Evolutionary conservation across 2,888 invertebrate genomes (phyloP).

Genomic region (Gasteruption jaculator): DNA sequence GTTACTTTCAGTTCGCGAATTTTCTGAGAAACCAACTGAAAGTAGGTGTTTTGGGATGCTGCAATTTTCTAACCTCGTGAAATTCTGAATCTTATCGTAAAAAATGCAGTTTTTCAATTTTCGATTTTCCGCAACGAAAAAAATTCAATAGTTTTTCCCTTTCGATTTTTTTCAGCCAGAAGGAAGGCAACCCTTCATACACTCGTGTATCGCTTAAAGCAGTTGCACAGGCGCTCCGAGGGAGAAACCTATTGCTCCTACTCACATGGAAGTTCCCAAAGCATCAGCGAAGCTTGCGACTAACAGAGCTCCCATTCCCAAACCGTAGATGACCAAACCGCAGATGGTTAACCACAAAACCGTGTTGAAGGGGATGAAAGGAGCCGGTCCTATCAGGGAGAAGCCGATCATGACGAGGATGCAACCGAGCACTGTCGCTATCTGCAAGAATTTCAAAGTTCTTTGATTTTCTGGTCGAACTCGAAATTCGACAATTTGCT

Average conservation of each 20-base stretch:
- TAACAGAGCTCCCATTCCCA: conserved; percentile 79
- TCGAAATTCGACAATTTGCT: neutral
- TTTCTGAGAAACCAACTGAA: too few species aligned
- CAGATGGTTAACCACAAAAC: conserved; percentile 64
- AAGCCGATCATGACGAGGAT: conserved; percentile 66
- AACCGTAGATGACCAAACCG: conserved; percentile 73
- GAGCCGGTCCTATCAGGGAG: conserved; percentile 74
- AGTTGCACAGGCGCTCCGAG: too few species aligned
- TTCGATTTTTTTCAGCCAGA: too few species aligned
- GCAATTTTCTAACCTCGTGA: too few species aligned
- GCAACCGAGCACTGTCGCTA: conserved; percentile 66
- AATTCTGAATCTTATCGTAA: too few species aligned
- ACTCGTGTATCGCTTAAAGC: too few species aligned
- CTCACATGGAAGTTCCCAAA: conserved; percentile 75
- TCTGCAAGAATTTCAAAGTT: conserved; percentile 37
- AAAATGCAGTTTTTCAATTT: too few species aligned
- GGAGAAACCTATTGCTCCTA: conserved; percentile 27
- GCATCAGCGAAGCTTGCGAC: conserved; percentile 86
- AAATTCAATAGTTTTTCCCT: too few species aligned
- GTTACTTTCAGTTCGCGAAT: too few species aligned
- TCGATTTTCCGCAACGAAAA: too few species aligned
- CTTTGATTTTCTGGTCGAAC: neutral
- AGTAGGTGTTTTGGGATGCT: too few species aligned
- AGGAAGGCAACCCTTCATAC: too few species aligned
- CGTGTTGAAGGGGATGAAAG: conserved; percentile 65